Evolutionary conservation across 2,113 vertebrate species (phyloP).

Genomic region (Chionis minor): DNA sequence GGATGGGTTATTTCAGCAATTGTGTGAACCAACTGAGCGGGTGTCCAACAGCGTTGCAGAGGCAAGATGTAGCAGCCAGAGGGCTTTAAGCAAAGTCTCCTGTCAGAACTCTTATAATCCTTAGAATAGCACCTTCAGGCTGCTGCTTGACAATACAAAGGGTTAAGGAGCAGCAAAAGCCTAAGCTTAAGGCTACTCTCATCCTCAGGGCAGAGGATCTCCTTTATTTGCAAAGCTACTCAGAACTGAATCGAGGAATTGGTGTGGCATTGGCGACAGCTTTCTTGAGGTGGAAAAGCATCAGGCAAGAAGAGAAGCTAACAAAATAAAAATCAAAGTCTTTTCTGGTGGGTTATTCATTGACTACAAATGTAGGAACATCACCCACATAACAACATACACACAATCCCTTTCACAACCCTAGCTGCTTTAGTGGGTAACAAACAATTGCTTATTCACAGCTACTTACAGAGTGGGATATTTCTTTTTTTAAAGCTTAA

Average conservation of each 20-base stretch:
- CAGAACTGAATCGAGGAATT: neutral
- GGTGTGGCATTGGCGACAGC: neutral
- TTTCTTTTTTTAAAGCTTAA: neutral
- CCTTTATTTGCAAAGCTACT: neutral
- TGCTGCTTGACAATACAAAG: neutral
- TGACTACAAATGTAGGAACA: neutral
- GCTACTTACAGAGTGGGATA: neutral
- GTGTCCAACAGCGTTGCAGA: fast-evolving
- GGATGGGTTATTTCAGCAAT: neutral
- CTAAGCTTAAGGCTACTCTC: neutral
- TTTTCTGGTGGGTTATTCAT: neutral
- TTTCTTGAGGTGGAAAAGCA: neutral
- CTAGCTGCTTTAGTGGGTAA: neutral
- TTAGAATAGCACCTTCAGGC: neutral
- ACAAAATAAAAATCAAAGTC: neutral
- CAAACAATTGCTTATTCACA: neutral
- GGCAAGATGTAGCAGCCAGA: neutral
- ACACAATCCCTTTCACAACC: neutral
- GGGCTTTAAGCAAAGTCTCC: neutral
- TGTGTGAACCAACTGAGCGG: neutral
- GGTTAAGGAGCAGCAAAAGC: neutral
- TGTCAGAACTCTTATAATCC: fast-evolving
- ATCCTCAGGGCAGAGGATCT: neutral
- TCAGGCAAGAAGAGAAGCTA: neutral
- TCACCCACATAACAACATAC: neutral